Conservation (phyloP, 2,797 vertebrate genomes). For the Enteromius thamalakanensis region DNA sequence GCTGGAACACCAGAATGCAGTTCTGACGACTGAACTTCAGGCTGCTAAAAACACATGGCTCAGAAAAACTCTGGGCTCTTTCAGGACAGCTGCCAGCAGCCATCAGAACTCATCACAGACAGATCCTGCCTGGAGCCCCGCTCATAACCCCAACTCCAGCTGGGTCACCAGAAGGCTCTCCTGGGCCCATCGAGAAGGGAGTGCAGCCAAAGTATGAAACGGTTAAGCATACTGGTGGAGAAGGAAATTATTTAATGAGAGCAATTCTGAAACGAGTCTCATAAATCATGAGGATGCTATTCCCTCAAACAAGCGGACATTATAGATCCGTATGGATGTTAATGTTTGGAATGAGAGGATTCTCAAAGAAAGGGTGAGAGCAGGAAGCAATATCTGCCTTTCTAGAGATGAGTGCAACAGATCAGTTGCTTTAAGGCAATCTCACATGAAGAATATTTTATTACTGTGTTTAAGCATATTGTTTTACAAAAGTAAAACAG, state of each 20-base stretch:
- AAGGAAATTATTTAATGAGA: background rate
- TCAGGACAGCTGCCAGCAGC: conserved; percentile 80
- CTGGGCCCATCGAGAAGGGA: conserved; percentile 63
- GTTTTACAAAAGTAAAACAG: background rate
- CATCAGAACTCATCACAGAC: conserved; percentile 65
- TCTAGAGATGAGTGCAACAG: background rate
- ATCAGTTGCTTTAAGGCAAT: conserved; percentile 4
- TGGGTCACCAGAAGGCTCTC: conserved; percentile 65
- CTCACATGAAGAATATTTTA: background rate
- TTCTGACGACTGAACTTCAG: conserved; percentile 87
- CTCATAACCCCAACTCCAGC: conserved; percentile 53
- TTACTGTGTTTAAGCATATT: background rate
- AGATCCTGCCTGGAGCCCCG: conserved; percentile 53
- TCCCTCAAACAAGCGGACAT: background rate
- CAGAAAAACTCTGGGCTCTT: conserved; percentile 92
- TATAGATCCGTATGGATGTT: background rate
- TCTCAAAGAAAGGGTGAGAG: background rate
- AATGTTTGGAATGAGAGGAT: background rate
- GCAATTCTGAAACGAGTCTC: conserved; percentile 1
- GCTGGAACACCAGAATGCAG: conserved; percentile 88
- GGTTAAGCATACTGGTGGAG: background rate
- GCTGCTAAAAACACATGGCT: conserved; percentile 94
- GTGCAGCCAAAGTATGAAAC: conserved; percentile 39
- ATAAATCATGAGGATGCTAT: background rate
- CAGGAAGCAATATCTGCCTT: background rate